These are phyloP conservation scores for Cylas formicarius DNA, from an alignment of 1,140 invertebrate species.

Conservation along the genomic window DNA sequence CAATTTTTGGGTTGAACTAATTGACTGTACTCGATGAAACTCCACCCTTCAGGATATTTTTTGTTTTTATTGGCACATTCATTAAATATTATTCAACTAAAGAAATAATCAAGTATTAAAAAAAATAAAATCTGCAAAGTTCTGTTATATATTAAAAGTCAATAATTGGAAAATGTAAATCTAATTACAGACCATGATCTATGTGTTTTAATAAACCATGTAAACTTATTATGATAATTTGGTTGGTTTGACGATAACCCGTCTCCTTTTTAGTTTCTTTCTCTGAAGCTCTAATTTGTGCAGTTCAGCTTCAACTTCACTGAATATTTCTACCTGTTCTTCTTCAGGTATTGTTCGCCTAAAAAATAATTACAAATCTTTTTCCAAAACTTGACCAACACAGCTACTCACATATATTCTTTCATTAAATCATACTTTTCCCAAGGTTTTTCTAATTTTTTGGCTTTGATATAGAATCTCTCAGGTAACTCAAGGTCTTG, in stretches of 20 bases:
- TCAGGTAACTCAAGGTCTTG: constrained; percentile 55
- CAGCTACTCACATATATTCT: constrained; percentile 64
- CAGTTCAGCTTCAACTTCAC: constrained; percentile 72
- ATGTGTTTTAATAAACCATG: no score
- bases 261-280: constrained; percentile 60
- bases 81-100: no score
- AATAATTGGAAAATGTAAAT: no score
- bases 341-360: constrained; percentile 77
- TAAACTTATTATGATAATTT: constrained; percentile 56
- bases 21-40: no score
- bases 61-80: no score
- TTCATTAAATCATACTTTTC: constrained; percentile 93
- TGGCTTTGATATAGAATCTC: constrained; percentile 52
- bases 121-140: no score
- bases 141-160: no score
- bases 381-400: background rate
- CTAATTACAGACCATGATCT: no score
- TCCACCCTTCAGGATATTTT: no score
- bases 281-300: constrained; percentile 59
- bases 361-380: constrained; percentile 30
- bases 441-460: constrained; percentile 63
- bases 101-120: no score
- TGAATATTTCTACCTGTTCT: constrained; percentile 77
- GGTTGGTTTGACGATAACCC: constrained; percentile 55
- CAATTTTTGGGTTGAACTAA: no score